phyloP scores from a whole-genome alignment of 2,113 vertebrate species.

The Paralichthys olivaceus region DNA sequence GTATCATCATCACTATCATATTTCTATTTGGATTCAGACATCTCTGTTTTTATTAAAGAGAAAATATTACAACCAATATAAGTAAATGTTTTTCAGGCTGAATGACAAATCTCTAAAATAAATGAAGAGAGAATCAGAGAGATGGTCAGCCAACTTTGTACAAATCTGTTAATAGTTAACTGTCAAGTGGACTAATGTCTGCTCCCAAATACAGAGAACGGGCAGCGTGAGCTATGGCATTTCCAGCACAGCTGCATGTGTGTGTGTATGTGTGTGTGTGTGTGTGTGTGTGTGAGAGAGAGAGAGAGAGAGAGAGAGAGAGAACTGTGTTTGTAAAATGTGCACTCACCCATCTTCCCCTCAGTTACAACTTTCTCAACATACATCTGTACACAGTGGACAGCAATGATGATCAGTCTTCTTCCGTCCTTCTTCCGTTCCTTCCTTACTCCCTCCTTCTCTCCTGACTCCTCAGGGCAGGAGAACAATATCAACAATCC shows the following conservation, averaged over 20 bases:
- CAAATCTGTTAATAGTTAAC: conserved; percentile 83
- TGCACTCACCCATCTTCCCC: conserved; percentile 82
- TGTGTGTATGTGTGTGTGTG: conserved; percentile 3
- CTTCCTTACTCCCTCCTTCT: conserved; percentile 18
- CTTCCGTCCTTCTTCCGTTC: conserved; percentile 14
- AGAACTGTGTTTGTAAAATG: background rate
- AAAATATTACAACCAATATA: background rate
- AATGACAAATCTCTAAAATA: conserved; percentile 39
- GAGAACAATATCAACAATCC: too few relatives aligned
- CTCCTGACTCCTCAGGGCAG: conserved; percentile 24
- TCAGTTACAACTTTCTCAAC: conserved; percentile 72
- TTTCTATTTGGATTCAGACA: background rate
- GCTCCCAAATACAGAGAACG: conserved; percentile 62
- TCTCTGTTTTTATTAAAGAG: background rate
- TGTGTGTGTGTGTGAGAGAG: background rate
- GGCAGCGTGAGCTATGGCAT: conserved; percentile 13
- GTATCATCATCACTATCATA: background rate
- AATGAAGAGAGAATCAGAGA: conserved; percentile 43
- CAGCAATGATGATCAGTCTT: background rate
- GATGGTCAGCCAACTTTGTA: conserved; percentile 33
- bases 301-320: background rate
- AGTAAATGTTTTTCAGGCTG: conserved; percentile 6
- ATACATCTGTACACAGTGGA: conserved; percentile 58
- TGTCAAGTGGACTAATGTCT: conserved; percentile 68
- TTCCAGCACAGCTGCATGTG: conserved; percentile 29